Percentiles rank a stretch among this genome's conserved stretches.
Evolutionary conservation across 1,140 invertebrate genomes (phyloP).

Genomic region (Drosophila tristis): DNA sequence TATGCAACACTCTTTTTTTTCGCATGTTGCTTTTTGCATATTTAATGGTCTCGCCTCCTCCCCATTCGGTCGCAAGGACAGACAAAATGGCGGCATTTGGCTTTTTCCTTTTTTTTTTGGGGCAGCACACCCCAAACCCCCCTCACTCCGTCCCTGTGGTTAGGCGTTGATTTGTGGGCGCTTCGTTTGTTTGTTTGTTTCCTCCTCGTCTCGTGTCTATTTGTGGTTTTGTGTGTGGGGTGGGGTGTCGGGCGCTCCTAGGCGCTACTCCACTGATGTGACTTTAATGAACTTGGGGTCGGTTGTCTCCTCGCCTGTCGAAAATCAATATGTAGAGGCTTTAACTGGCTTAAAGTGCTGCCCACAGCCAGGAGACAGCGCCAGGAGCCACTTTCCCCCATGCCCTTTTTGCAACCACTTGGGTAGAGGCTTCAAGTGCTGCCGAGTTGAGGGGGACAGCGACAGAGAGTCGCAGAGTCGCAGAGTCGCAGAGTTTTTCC

Average conservation of each 20-base stretch:
- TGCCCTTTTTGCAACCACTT: no score
- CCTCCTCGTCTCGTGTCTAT: conserved; percentile 63
- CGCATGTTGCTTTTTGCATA: conserved; percentile 80
- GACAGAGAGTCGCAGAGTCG: conserved; percentile 3
- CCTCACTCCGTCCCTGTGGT: conserved; percentile 44
- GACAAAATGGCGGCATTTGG: conserved; percentile 71
- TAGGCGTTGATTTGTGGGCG: conserved; percentile 80
- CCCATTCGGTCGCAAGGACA: conserved; percentile 37
- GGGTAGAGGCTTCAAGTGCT: conserved; percentile 46
- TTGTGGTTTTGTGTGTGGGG: conserved; percentile 55
- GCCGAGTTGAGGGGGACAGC: not conserved
- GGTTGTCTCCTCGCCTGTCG: conserved; percentile 16
- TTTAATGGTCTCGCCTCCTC: conserved; percentile 57
- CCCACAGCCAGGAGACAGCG: conserved; percentile 13
- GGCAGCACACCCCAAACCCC: not conserved
- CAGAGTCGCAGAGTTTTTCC: conserved; percentile 31
- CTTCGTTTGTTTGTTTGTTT: conserved; percentile 51
- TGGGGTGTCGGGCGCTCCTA: conserved; percentile 16
- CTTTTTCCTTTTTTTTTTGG: conserved; percentile 29
- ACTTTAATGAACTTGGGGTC: conserved; percentile 75
- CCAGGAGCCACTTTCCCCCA: no score
- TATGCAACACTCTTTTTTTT: conserved; percentile 79
- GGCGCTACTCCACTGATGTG: conserved; percentile 52
- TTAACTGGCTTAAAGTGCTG: conserved; percentile 51
- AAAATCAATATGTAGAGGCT: conserved; percentile 61